These are phyloP conservation scores for Balanococcus diminutus DNA, from an alignment of 2,888 invertebrate genomes.

Conservation along the genomic window DNA sequence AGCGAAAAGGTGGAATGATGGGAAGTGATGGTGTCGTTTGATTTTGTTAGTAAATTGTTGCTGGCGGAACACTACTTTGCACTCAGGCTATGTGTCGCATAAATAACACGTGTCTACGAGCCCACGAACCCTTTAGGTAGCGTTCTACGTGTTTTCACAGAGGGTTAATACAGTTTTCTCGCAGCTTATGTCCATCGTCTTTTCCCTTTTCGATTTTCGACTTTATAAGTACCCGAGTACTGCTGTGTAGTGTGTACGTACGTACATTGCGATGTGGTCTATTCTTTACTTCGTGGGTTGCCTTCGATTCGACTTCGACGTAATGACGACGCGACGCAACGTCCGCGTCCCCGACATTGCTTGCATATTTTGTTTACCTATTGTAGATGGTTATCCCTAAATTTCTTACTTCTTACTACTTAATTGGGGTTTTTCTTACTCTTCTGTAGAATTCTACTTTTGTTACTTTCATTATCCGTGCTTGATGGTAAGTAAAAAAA, in stretches of 20 bases:
- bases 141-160: conserved; percentile 25
- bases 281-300: too few relatives aligned
- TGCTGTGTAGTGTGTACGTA: not conserved
- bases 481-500: too few relatives aligned
- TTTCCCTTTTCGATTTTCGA: conserved; percentile 17
- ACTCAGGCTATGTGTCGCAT: conserved; percentile 51
- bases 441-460: too few relatives aligned
- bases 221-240: not conserved
- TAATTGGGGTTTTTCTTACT: too few relatives aligned
- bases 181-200: conserved; percentile 29
- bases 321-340: too few relatives aligned
- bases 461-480: too few relatives aligned
- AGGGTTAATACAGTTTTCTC: conserved; percentile 42
- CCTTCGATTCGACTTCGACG: too few relatives aligned
- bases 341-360: too few relatives aligned
- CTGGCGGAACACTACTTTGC: conserved; percentile 49
- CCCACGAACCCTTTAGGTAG: conserved; percentile 46
- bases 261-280: too few relatives aligned
- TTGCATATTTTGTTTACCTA: too few relatives aligned
- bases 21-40: conserved; percentile 38
- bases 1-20: not conserved
- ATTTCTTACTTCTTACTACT: too few relatives aligned
- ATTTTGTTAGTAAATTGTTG: conserved; percentile 50
- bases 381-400: too few relatives aligned
- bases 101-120: conserved; percentile 52